Conservation (phyloP, 1,140 invertebrate species). For the Teleopsis dalmanni region DNA sequence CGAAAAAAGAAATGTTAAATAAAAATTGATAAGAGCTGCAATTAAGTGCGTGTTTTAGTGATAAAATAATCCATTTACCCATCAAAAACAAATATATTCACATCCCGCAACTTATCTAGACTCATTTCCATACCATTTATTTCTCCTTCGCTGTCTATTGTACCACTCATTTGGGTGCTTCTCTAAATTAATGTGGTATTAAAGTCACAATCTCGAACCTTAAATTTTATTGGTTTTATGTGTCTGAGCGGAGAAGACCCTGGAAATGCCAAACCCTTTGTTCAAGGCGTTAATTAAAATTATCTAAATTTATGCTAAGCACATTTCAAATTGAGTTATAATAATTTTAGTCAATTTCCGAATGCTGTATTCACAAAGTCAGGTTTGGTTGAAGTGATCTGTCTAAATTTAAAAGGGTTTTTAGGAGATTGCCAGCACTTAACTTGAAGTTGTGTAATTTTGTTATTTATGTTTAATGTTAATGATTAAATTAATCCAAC, state of each 20-base stretch:
- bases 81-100: no score
- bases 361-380: neutral
- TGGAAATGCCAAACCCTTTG: neutral
- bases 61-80: no score
- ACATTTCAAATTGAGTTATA: slow-evolving; percentile 8
- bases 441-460: neutral
- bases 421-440: neutral
- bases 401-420: neutral
- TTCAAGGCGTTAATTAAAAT: slow-evolving; percentile 10
- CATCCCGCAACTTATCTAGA: neutral
- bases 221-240: neutral
- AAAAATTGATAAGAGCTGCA: no score
- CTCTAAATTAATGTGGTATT: neutral
- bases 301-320: slow-evolving; percentile 8
- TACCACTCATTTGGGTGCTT: neutral
- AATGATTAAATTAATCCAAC: neutral
- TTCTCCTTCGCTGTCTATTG: neutral
- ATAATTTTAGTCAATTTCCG: neutral
- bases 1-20: no score
- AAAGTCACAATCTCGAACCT: neutral
- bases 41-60: no score
- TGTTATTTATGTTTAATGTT: neutral
- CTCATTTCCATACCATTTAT: neutral
- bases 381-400: neutral
- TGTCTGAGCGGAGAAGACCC: neutral